Conservation (phyloP, 2,113 vertebrate species). For the Pipra filicauda region DNA sequence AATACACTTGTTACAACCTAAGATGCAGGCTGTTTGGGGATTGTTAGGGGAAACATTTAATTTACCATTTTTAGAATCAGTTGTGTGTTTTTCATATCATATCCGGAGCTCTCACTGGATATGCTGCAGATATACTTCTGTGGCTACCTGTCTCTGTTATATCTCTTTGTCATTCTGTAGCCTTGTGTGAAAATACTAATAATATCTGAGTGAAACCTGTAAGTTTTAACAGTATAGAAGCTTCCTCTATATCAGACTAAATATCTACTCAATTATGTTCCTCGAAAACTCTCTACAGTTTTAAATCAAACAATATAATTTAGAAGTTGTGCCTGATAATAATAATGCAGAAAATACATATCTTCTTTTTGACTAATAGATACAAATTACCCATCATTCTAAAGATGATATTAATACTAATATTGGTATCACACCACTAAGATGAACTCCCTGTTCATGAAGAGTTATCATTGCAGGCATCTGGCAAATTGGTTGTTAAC, state of each 20-base stretch:
- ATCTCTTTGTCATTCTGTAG: background rate
- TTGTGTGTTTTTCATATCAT: background rate
- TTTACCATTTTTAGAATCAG: constrained; percentile 12
- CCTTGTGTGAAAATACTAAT: constrained; percentile 14
- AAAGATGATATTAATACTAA: constrained; percentile 64
- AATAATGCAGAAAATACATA: constrained; percentile 51
- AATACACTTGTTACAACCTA: background rate
- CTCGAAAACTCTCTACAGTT: constrained; percentile 36
- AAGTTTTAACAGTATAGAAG: background rate
- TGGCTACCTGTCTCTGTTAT: background rate
- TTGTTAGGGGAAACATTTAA: constrained; percentile 7
- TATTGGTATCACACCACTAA: constrained; percentile 44
- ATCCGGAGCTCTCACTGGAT: background rate
- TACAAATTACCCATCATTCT: constrained; percentile 57
- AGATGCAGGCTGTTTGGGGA: background rate
- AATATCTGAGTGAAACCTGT: background rate
- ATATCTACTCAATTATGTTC: constrained; percentile 28
- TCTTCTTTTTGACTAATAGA: constrained; percentile 61
- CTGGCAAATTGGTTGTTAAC: constrained; percentile 72
- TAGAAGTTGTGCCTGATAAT: constrained; percentile 39
- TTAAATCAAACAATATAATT: constrained; percentile 59
- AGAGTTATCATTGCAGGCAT: constrained; percentile 61
- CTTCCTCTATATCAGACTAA: constrained; percentile 30
- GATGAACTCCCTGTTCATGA: constrained; percentile 51
- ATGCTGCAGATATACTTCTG: background rate